Evolutionary conservation across 1,140 invertebrate genomes (phyloP), one percentile per base, ranked within the genome.

Genomic region (Ostrea edulis): DNA sequence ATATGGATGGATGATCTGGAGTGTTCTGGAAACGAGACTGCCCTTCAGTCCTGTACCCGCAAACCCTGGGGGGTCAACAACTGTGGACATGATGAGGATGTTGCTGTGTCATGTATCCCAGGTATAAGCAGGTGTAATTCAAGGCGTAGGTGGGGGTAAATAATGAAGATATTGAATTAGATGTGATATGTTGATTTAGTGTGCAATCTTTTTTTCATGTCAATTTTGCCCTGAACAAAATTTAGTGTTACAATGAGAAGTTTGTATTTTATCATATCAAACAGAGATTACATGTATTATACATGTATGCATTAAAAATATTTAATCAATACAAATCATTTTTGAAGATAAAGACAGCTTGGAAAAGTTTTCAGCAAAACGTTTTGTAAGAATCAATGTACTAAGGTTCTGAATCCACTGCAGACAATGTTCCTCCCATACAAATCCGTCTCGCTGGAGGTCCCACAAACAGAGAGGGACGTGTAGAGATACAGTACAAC

Each of bases 1-100:
- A 96, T 96, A 58, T 95, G 96, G 92, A 96, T 97, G 91, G 97
- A 97, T 92, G 96, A 97, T 88, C 93, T 97, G 0, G 94, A 96
- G 29, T 97, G 97, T 92, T 92, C 93, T 0, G 97, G 97, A 12
- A 96, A 96, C 89, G 97, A 98, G 96, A 95, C 0, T 8, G 96
- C 96, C 0, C 90, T 98, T 0, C 53, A 83, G 14, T 44, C 20
- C 0, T 89, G 88, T 52, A 82, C 81, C 25, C 97, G 97, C 91
- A 96, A 96, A 54, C 97, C 97, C 0, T 91, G 88, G 88, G 89
- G 89, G 2, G 77, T 87, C 8, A 89, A 91, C 58, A 89, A 90
- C 25, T 93, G 92, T 87, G 71, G 85, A 12, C 92, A 93, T 85
- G 62, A 84, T 51, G 86, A 91, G 82, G 93, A 93, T 86, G 91